Base-by-base conservation (phyloP, 2,888 invertebrate species). In the Frankliniella intonsa region DNA sequence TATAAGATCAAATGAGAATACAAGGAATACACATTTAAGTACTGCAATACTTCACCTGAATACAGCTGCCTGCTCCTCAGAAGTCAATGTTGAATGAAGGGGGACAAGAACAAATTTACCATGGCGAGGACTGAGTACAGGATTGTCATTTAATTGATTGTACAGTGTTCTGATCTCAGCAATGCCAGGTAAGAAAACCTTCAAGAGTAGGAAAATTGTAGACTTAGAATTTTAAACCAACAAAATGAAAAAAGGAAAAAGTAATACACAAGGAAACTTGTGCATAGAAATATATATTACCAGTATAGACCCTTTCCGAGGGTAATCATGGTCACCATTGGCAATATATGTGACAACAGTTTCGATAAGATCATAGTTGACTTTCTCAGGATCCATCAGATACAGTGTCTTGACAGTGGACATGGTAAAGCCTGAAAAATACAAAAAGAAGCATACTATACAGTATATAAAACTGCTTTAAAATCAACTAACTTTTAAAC, bases 41-140 rank as follows among this genome's bases (percentile, higher is more conserved):
- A 19, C 22, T 81, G 19, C 5, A 83, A 65, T 51, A 82, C 85
- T 38, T 87, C 87, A 89, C 90, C 88, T 88, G 86, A 93, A 93
- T 38, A 97, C 94, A 76, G 92, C 87, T 0, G 92, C 89, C 87
- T 97, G 97, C 85, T 97, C 96, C 86, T 95, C 94, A 84, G 93
- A 95, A 0, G 95, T 93, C 50, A 97, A 88, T 0, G 94, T 92
- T 0, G 96, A 97, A 88, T 97, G 97, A 9, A 97, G 89, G 0
- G 96, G 96, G n/a, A 97, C 90, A 76, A 97, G 87, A 10, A 93
- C 84, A 86, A 92, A 95, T 85, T 92, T 92, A 19, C 92, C 92
- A 22, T 89, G 89, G 85, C 91, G 90, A 3, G 91, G 90, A 83
- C 91, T 91, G 86, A 95, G 92, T 17, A 90, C 90, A 49, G 89